A percentile compares a stretch with the other conserved stretches of the same genome.
phyloP scores from a whole-genome alignment of 1,140 invertebrate species.

The Cydia strobilella region DNA sequence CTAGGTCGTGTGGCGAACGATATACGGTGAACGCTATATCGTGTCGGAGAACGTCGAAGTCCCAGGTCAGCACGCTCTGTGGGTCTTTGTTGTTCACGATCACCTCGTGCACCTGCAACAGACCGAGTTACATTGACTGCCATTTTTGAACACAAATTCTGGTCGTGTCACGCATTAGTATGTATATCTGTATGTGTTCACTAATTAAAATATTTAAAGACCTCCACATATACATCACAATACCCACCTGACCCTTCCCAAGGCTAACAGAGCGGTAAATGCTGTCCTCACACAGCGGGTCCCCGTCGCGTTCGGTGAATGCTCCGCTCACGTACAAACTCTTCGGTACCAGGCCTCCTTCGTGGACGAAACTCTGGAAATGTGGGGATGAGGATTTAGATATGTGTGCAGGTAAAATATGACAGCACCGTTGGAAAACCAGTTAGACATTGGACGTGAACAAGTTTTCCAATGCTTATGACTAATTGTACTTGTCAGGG shows the following conservation, averaged over 20 bases:
- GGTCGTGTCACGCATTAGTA: background rate
- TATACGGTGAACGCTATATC: constrained; percentile 94
- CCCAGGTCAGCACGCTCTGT: constrained; percentile 96
- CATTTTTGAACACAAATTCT: background rate
- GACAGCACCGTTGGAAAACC: constrained; percentile 26
- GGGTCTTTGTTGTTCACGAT: constrained; percentile 90
- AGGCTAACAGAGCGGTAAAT: constrained; percentile 87
- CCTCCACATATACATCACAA: background rate
- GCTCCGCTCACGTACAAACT: constrained; percentile 87
- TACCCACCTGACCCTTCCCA: constrained; percentile 81
- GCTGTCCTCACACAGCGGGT: constrained; percentile 84
- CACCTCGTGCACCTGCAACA: constrained; percentile 88
- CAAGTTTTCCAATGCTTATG: too few relatives aligned
- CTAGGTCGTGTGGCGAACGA: constrained; percentile 81
- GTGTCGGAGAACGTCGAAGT: constrained; percentile 96
- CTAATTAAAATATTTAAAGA: background rate
- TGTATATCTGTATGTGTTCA: background rate
- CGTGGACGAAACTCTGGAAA: constrained; percentile 88
- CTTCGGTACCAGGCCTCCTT: constrained; percentile 95
- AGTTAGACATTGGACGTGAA: too few relatives aligned
- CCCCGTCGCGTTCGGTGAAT: constrained; percentile 73
- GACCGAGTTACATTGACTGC: background rate
- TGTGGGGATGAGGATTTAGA: background rate
- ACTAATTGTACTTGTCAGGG: too few relatives aligned
- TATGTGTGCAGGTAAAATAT: background rate